Conservation (phyloP, 2,113 vertebrate genomes). For the Pelusios castaneus region DNA sequence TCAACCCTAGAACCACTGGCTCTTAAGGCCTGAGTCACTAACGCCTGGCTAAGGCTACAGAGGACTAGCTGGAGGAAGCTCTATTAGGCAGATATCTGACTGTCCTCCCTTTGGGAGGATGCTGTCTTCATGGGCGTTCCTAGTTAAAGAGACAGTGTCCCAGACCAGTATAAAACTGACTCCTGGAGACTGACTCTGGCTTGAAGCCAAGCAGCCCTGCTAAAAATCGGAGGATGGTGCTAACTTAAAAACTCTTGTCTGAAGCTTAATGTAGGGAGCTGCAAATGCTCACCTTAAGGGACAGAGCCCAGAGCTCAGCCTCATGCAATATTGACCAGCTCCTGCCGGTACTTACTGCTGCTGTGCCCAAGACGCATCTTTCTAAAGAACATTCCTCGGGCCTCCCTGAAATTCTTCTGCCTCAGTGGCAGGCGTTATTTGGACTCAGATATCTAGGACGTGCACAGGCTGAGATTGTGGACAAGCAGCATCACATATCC, state of each 20-base stretch:
- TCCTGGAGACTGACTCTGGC: background rate
- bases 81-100: background rate
- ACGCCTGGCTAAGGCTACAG: background rate
- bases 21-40: background rate
- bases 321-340: background rate
- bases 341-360: background rate
- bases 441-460: too few species aligned
- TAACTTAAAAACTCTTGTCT: background rate
- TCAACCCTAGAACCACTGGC: background rate
- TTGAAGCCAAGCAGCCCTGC: background rate
- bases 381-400: background rate
- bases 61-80: background rate
- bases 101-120: fast-evolving
- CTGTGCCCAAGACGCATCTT: background rate
- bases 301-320: background rate
- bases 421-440: fast-evolving
- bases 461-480: too few species aligned
- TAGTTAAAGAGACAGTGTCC: background rate
- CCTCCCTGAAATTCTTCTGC: background rate
- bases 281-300: background rate
- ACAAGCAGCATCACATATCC: too few species aligned
- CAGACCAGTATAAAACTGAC: background rate
- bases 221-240: background rate
- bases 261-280: background rate
- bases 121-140: background rate